phyloP scores from a whole-genome alignment of 2,888 invertebrate species.

The Stegana nigrithorax region DNA sequence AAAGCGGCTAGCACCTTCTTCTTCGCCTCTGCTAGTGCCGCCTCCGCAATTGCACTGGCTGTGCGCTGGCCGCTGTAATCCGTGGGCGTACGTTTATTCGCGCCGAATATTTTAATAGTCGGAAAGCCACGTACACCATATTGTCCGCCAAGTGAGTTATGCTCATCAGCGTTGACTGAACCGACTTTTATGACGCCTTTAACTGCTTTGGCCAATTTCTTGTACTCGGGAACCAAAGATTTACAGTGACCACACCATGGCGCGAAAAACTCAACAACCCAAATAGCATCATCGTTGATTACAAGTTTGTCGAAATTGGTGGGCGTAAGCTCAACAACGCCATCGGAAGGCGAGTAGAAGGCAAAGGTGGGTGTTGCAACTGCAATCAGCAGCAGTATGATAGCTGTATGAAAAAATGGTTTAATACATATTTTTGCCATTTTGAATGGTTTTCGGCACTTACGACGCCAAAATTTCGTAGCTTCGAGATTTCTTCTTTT shows the following conservation, averaged over 20 bases:
- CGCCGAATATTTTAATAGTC: slow-evolving; percentile 93
- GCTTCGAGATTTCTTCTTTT: background rate
- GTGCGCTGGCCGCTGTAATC: slow-evolving; percentile 88
- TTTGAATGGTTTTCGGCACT: background rate
- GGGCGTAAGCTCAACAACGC: slow-evolving; percentile 88
- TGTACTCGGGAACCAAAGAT: slow-evolving; percentile 90
- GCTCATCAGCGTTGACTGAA: slow-evolving; percentile 91
- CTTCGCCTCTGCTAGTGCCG: slow-evolving; percentile 81
- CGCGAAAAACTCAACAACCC: slow-evolving; percentile 90
- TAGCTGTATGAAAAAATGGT: background rate
- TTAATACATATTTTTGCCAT: slow-evolving; percentile 28
- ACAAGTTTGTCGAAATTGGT: slow-evolving; percentile 89
- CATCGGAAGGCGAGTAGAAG: slow-evolving; percentile 78
- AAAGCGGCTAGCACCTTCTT: slow-evolving; percentile 79
- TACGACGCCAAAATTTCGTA: background rate
- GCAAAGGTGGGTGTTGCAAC: slow-evolving; percentile 41
- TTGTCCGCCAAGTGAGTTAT: slow-evolving; percentile 82
- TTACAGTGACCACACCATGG: slow-evolving; percentile 97
- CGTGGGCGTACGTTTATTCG: slow-evolving; percentile 83
- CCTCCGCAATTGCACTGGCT: slow-evolving; percentile 87
- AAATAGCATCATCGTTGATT: slow-evolving; percentile 84
- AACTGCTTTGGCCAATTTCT: slow-evolving; percentile 90
- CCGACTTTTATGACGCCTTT: slow-evolving; percentile 97
- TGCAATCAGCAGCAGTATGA: slow-evolving; percentile 40
- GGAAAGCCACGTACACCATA: slow-evolving; percentile 93